Conservation (phyloP, 2,113 vertebrate species). For the Urocitellus parryii region DNA sequence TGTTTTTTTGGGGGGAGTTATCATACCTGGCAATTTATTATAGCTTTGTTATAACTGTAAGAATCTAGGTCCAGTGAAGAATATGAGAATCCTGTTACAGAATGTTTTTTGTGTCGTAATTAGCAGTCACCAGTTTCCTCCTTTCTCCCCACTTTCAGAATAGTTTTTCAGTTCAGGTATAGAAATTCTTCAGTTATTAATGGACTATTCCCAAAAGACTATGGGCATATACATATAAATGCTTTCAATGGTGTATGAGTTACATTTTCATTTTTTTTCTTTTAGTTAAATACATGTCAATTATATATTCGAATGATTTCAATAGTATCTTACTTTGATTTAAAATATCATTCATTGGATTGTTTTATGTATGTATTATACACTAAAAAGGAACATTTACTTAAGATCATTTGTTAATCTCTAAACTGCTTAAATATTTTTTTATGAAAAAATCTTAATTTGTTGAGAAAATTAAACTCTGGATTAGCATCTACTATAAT, state of each 20-base stretch:
- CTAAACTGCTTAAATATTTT: constrained; percentile 38
- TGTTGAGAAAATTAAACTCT: constrained; percentile 43
- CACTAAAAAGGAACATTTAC: constrained; percentile 49
- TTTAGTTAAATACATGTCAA: constrained; percentile 39
- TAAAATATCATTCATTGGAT: constrained; percentile 44
- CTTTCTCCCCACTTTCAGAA: neutral
- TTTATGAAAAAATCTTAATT: constrained; percentile 19
- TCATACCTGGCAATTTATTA: neutral
- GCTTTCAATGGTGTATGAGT: constrained; percentile 25
- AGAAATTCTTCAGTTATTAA: constrained; percentile 47
- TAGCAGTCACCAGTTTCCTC: neutral
- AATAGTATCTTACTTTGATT: constrained; percentile 46
- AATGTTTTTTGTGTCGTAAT: constrained; percentile 21
- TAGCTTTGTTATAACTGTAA: neutral
- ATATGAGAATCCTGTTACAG: neutral
- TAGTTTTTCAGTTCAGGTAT: constrained; percentile 17
- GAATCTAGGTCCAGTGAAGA: neutral
- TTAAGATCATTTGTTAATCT: constrained; percentile 43
- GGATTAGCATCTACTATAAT: neutral
- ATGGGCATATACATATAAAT: constrained; percentile 1
- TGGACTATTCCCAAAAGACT: constrained; percentile 22
- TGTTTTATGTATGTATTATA: constrained; percentile 17
- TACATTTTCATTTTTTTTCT: constrained; percentile 66
- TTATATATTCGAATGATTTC: constrained; percentile 21
- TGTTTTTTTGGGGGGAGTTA: neutral